phyloP scores from a whole-genome alignment of 2,888 invertebrate genomes.

The Zootermopsis nevadensis region DNA sequence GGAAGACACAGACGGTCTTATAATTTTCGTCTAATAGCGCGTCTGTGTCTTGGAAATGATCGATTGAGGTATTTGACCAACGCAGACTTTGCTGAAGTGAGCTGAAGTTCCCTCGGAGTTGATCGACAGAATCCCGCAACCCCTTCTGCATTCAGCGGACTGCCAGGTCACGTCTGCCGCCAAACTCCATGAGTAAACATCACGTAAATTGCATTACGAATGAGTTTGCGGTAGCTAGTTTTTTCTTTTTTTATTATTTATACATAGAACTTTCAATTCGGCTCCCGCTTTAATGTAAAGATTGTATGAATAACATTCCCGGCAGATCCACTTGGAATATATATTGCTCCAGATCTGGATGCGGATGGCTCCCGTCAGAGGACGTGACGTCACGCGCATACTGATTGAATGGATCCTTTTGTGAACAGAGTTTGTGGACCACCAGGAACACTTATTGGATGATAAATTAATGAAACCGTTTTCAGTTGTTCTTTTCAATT shows the following conservation, averaged over 20 bases:
- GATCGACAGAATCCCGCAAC: conserved; percentile 22
- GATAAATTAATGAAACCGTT: neutral
- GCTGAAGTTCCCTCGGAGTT: neutral
- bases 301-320: conserved; percentile 49
- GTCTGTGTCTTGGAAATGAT: no score
- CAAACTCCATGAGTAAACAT: conserved; percentile 32
- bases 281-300: conserved; percentile 44
- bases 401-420: neutral
- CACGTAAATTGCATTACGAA: conserved; percentile 37
- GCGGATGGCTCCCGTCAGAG: neutral
- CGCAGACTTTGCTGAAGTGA: neutral
- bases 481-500: no score
- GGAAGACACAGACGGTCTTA: no score
- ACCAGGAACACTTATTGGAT: neutral
- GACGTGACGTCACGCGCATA: neutral
- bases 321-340: conserved; percentile 7
- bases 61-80: neutral
- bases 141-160: neutral
- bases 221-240: conserved; percentile 26
- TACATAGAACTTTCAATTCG: conserved; percentile 35
- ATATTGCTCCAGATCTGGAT: conserved; percentile 26
- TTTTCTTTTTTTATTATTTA: conserved; percentile 35
- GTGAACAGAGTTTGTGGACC: neutral
- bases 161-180: conserved; percentile 9
- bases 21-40: no score